These are phyloP conservation scores for Ectropis grisescens DNA, from an alignment of 1,140 invertebrate genomes.

Conservation along the genomic window DNA sequence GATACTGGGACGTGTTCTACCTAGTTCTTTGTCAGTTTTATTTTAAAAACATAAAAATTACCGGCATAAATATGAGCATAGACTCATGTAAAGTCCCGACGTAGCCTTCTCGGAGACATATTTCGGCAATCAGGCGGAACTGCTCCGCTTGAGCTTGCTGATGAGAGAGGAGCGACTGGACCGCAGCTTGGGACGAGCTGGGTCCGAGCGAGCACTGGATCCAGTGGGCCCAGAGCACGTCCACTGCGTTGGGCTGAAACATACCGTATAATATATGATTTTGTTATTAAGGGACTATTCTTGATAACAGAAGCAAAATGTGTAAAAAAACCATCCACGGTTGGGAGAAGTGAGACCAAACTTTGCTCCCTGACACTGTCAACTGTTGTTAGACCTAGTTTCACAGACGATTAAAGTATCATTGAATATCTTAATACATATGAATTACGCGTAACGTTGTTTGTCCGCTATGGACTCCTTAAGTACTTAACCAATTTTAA, in stretches of 20 bases:
- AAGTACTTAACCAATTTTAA: too few species aligned
- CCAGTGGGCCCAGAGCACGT: constrained; percentile 76
- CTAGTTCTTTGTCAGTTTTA: too few species aligned
- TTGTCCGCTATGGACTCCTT: too few species aligned
- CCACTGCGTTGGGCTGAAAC: constrained; percentile 74
- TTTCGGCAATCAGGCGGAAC: constrained; percentile 66
- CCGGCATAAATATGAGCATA: constrained; percentile 75
- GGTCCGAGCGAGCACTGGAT: constrained; percentile 56
- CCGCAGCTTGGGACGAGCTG: constrained; percentile 33
- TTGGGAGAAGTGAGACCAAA: too few species aligned
- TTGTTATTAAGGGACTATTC: too few species aligned
- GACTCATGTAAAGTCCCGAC: constrained; percentile 71
- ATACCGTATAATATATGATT: background rate
- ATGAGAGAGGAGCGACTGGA: constrained; percentile 35
- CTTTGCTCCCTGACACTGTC: too few species aligned
- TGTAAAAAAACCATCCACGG: constrained; percentile 1
- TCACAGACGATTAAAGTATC: too few species aligned
- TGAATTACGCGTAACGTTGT: too few species aligned
- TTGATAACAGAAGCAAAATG: background rate
- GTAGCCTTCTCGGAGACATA: constrained; percentile 66
- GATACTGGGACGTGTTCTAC: too few species aligned
- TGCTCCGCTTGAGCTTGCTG: constrained; percentile 28
- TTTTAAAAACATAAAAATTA: too few species aligned
- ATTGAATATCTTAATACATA: too few species aligned
- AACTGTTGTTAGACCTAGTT: too few species aligned